phyloP scores from a whole-genome alignment of 2,797 vertebrate species.

The Alcedo quadribrachys region DNA sequence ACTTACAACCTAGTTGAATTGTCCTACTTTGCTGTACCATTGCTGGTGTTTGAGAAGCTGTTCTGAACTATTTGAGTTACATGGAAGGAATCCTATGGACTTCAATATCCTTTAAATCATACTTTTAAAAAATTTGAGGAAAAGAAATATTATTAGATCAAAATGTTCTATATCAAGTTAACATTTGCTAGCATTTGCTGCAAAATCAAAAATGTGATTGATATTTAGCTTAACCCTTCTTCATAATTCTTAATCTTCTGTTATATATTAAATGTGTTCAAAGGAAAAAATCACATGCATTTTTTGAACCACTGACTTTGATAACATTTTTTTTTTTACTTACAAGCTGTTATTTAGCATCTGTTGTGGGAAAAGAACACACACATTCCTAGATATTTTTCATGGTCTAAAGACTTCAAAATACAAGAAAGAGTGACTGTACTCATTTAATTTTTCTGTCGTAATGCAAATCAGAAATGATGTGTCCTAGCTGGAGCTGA shows the following conservation, averaged over 20 bases:
- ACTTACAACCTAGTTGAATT: background rate
- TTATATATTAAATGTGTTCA: conserved; percentile 48
- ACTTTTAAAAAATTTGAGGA: background rate
- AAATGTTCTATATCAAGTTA: conserved; percentile 12
- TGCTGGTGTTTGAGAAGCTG: background rate
- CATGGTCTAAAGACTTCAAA: conserved; percentile 48
- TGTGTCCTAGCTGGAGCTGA: conserved; percentile 50
- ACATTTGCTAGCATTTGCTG: conserved; percentile 25
- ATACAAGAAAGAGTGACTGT: conserved; percentile 47
- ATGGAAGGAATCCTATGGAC: background rate
- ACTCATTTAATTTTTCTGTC: conserved; percentile 47
- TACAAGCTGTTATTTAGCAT: conserved; percentile 74
- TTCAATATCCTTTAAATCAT: background rate
- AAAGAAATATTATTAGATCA: conserved; percentile 32
- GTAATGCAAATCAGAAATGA: conserved; percentile 56
- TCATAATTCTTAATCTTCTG: conserved; percentile 46
- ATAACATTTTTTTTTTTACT: conserved; percentile 49
- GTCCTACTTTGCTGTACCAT: background rate
- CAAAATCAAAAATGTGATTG: conserved; percentile 51
- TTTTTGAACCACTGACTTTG: conserved; percentile 71
- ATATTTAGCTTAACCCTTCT: conserved; percentile 41
- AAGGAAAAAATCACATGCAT: conserved; percentile 21
- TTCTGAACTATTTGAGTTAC: background rate
- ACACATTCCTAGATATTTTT: conserved; percentile 57
- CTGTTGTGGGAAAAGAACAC: conserved; percentile 70